Evolutionary conservation across 30 jellyfish, hydroid and myxozoan genomes (phyloP).

Genomic region (Aurelia sp.): DNA sequence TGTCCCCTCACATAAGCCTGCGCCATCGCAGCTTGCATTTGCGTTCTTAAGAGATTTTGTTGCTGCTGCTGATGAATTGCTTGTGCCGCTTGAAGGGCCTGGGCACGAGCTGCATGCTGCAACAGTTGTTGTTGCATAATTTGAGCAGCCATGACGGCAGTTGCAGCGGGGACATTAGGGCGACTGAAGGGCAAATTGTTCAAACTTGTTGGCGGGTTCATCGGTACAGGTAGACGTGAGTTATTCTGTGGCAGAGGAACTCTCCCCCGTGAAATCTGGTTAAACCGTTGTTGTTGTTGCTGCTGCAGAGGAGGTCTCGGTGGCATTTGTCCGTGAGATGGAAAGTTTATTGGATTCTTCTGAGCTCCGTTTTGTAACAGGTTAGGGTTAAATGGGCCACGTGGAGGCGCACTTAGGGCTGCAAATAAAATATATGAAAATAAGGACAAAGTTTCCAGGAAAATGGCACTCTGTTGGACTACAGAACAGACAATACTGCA

Average conservation of each 20-base stretch:
- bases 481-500: no score
- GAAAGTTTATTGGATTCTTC: slow-evolving; percentile 17
- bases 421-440: neutral
- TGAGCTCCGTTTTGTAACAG: slow-evolving; percentile 60
- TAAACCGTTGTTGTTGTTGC: slow-evolving; percentile 18
- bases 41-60: slow-evolving; percentile 74
- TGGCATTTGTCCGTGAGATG: slow-evolving; percentile 6
- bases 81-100: slow-evolving; percentile 78
- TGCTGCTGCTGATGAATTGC: slow-evolving; percentile 88
- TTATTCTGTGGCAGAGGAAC: slow-evolving; percentile 18
- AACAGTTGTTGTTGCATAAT: slow-evolving; percentile 56
- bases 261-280: slow-evolving; percentile 23
- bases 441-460: no score
- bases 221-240: slow-evolving; percentile 70
- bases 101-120: slow-evolving; percentile 69
- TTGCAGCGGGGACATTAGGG: slow-evolving; percentile 55
- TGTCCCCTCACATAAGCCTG: slow-evolving; percentile 86
- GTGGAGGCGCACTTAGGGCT: slow-evolving; percentile 41
- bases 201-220: slow-evolving; percentile 60
- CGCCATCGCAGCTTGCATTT: slow-evolving; percentile 90
- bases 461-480: no score
- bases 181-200: slow-evolving; percentile 40
- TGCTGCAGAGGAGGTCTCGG: slow-evolving; percentile 7
- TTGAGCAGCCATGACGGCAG: slow-evolving; percentile 74
- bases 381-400: slow-evolving; percentile 44